Base-by-base conservation (phyloP, 1,140 invertebrate genomes). In the Procambarus clarkii region DNA sequence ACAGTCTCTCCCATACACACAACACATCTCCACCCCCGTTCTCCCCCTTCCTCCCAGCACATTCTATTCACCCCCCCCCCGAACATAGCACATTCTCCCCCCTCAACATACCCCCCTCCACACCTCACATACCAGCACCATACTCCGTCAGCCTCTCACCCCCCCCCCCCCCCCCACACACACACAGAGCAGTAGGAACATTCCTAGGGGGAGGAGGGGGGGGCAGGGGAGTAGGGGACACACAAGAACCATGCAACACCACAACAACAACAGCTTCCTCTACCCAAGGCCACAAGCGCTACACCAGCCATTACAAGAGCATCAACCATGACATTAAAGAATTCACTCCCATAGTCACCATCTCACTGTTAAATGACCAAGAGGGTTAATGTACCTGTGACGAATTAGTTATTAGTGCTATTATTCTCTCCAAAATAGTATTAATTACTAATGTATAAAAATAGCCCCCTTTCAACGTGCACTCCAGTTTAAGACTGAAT, bases 171-270 rank as follows among this genome's bases (percentile, higher is more conserved):
- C 60, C 58, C 80, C 13, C 60, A 54, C 21, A 24, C 3, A 34
- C 46, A 79, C 85, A 87, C 58, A 87, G 76, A 87, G 85, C 58
- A 87, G 85, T 87, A 34, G 85, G 85, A 87, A 87, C 78, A 87
- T 0, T 34, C 34, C 34, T 34, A 34, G 34, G 34, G 34, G 34
- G 34, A 34, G 78, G n/a, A n/a, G n/a, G n/a, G n/a, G n/a, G n/a
- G n/a, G n/a, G n/a, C n/a, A n/a, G n/a, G n/a, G n/a, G n/a, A 3
- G 58, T 60, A 34, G 21, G 60, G 60, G 60, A 78, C 50, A 87
- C 54, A 58, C 24, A 87, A 64, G 74, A 87, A 88, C 60, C 86
- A 88, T 88, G 86, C 86, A 88, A 80, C 34, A 34, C 34, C 34
- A 34, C 34, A 34, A 34, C 34, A 34, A 34, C 34, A 34, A 34